Conservation (phyloP, 2,888 invertebrate genomes). For the Palloptera scutellata region DNA sequence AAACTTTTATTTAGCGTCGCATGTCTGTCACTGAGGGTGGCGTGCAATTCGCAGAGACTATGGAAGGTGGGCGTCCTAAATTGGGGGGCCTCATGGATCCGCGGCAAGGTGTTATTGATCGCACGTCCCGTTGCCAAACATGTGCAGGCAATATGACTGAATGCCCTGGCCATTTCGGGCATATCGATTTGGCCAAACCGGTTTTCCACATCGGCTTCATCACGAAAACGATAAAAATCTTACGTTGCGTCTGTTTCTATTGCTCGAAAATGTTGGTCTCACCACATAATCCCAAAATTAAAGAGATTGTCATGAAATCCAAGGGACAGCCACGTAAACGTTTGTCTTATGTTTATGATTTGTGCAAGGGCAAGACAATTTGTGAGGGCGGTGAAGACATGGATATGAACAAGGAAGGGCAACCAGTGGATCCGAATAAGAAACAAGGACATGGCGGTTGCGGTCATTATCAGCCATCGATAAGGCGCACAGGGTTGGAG, state of each 20-base stretch:
- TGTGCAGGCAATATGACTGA: constrained; percentile 98
- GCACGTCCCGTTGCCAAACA: constrained; percentile 91
- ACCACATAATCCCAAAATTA: constrained; percentile 76
- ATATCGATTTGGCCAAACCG: constrained; percentile 97
- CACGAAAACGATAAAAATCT: constrained; percentile 94
- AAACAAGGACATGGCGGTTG: constrained; percentile 90
- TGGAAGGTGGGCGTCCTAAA: constrained; percentile 98
- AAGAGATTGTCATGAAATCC: constrained; percentile 84
- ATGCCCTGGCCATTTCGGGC: constrained; percentile 99
- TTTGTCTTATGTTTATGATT: constrained; percentile 93
- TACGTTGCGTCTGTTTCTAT: constrained; percentile 99
- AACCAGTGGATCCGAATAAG: constrained; percentile 66
- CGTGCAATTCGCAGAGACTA: constrained; percentile 95
- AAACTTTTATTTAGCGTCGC: constrained; percentile 73
- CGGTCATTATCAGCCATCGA: constrained; percentile 96
- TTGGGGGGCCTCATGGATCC: constrained; percentile 99
- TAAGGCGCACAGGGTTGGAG: constrained; percentile 89
- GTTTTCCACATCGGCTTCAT: constrained; percentile 98
- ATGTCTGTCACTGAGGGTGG: constrained; percentile 99
- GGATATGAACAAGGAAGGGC: constrained; percentile 85
- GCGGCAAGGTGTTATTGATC: constrained; percentile 95
- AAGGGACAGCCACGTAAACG: constrained; percentile 96
- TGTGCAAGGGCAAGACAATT: constrained; percentile 97
- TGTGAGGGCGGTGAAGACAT: constrained; percentile 99
- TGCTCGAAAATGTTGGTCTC: constrained; percentile 97